Evolutionary conservation across 2,888 invertebrate species (phyloP).

Genomic region (Archips xylosteana): DNA sequence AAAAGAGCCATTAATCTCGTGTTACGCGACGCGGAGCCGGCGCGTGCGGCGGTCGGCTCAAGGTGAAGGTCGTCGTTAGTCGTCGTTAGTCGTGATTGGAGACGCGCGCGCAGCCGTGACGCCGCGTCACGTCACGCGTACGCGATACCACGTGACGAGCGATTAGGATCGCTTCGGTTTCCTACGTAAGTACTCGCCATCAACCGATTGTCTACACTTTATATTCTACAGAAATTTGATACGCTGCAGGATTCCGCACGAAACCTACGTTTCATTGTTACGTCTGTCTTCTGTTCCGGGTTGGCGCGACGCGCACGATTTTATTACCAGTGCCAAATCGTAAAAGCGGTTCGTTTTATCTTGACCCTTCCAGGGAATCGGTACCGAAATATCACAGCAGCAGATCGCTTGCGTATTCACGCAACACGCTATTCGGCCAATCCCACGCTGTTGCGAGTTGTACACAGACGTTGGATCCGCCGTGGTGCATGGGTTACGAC

Average conservation of each 20-base stretch:
- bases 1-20: conserved; percentile 68
- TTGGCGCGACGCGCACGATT: conserved; percentile 35
- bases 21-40: conserved; percentile 56
- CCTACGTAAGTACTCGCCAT: neutral
- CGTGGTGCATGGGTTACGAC: neutral
- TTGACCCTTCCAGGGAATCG: conserved; percentile 16
- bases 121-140: conserved; percentile 59
- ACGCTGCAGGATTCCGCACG: neutral
- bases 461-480: no score
- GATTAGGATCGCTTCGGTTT: conserved; percentile 40
- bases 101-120: conserved; percentile 48
- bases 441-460: neutral
- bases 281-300: conserved; percentile 17
- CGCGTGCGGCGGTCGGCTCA: conserved; percentile 62
- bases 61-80: conserved; percentile 68
- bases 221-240: conserved; percentile 8
- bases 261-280: conserved; percentile 7
- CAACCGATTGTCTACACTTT: neutral
- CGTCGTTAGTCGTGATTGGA: conserved; percentile 53
- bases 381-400: conserved; percentile 11
- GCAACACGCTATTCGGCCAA: no score
- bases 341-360: conserved; percentile 32
- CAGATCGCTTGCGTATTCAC: conserved; percentile 8
- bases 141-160: conserved; percentile 54
- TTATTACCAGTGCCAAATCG: conserved; percentile 38